Percentiles rank a stretch among this genome's conserved stretches.
Evolutionary conservation across 2,113 vertebrate species (phyloP).

Genomic region (Acrocephalus kingi): DNA sequence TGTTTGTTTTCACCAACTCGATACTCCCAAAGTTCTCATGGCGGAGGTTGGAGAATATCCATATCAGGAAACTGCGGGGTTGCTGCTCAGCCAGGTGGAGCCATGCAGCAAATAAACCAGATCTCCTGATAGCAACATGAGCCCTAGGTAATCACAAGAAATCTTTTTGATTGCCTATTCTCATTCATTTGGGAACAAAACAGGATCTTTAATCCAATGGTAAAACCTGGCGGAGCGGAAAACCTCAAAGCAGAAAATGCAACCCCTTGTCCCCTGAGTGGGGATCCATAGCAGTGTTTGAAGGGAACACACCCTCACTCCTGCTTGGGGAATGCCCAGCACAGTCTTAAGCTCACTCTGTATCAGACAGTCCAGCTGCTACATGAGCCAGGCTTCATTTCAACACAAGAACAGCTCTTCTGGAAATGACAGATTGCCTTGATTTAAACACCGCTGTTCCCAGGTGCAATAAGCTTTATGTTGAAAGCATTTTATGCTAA

Average conservation of each 20-base stretch:
- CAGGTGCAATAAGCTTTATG: background rate
- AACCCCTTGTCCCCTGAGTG: background rate
- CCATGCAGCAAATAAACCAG: rapidly evolving
- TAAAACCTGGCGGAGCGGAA: background rate
- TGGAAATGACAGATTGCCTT: background rate
- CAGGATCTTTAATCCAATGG: background rate
- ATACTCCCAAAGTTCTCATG: background rate
- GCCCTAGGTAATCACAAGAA: background rate
- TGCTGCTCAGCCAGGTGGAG: background rate
- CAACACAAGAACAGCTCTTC: background rate
- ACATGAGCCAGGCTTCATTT: background rate
- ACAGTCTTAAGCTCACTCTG: background rate
- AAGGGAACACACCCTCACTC: background rate
- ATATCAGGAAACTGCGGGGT: background rate
- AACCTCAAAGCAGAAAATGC: background rate
- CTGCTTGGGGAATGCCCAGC: background rate
- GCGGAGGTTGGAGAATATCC: background rate
- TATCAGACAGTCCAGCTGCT: background rate
- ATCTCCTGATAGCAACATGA: background rate
- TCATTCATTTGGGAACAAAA: background rate
- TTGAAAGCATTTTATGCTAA: background rate
- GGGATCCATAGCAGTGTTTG: background rate
- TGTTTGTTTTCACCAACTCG: background rate
- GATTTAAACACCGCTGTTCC: background rate
- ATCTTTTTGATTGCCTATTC: background rate